phyloP scores from a whole-genome alignment of 1,140 invertebrate species.

The Bombus polaris region DNA sequence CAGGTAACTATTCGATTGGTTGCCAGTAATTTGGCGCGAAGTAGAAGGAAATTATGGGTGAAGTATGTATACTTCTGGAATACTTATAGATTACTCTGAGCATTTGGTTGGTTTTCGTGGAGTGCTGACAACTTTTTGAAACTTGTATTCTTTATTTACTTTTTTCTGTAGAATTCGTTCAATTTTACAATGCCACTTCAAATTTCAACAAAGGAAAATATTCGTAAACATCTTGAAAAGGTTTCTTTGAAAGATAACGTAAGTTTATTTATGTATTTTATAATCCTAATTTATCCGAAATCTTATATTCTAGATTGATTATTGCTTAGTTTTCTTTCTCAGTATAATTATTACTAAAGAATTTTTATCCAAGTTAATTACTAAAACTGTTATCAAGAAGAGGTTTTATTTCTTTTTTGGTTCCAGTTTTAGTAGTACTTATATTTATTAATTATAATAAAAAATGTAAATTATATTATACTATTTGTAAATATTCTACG shows the following conservation, averaged over 20 bases:
- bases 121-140: neutral
- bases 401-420: neutral
- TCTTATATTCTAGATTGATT: neutral
- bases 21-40: conserved; percentile 35
- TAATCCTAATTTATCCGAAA: too few species aligned
- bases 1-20: conserved; percentile 42
- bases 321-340: neutral
- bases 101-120: neutral
- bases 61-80: neutral
- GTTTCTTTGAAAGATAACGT: conserved; percentile 73
- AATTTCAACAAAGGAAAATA: conserved; percentile 77
- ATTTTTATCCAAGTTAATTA: neutral
- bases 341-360: neutral
- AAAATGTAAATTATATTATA: neutral
- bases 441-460: neutral
- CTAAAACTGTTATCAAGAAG: neutral
- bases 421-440: neutral
- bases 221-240: conserved; percentile 70
- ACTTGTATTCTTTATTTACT: neutral
- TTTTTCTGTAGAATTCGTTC: neutral
- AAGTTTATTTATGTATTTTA: conserved; percentile 46
- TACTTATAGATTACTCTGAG: neutral
- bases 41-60: neutral
- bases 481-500: neutral
- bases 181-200: conserved; percentile 73